These are phyloP conservation scores for Podotricha telesiphe DNA, from an alignment of 2,888 invertebrate species.

Conservation along the genomic window DNA sequence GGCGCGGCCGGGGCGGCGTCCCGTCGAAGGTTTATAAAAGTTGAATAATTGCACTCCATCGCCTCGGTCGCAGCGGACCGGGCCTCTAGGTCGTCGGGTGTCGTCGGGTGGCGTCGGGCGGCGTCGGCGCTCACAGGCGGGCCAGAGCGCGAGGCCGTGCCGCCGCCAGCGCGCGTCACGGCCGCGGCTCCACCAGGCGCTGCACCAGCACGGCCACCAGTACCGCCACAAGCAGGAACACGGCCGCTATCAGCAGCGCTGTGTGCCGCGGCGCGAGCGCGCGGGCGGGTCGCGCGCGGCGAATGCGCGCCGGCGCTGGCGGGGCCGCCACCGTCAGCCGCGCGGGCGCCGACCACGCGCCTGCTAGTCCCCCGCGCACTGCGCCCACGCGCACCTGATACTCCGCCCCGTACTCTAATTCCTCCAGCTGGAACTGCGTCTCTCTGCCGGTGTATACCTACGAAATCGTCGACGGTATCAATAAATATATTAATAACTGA, in stretches of 20 bases:
- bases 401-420: slow-evolving; percentile 89
- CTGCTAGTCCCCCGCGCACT: slow-evolving; percentile 86
- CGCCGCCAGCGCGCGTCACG: slow-evolving; percentile 75
- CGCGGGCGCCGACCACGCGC: slow-evolving; percentile 87
- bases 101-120: slow-evolving; percentile 26
- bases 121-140: slow-evolving; percentile 53
- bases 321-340: slow-evolving; percentile 77
- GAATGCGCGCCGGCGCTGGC: slow-evolving; percentile 84
- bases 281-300: slow-evolving; percentile 83
- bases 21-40: slow-evolving; percentile 28
- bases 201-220: slow-evolving; percentile 85
- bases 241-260: slow-evolving; percentile 85
- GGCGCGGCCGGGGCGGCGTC: slow-evolving; percentile 17
- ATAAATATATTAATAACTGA: neutral
- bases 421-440: slow-evolving; percentile 85
- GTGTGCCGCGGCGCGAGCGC: slow-evolving; percentile 83
- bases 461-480: neutral
- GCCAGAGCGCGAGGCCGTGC: slow-evolving; percentile 70
- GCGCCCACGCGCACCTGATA: slow-evolving; percentile 91
- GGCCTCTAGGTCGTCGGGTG: slow-evolving; percentile 14
- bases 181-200: slow-evolving; percentile 77
- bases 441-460: slow-evolving; percentile 88
- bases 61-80: slow-evolving; percentile 35
- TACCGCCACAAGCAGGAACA: slow-evolving; percentile 85
- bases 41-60: slow-evolving; percentile 37